Evolutionary conservation across 2,888 invertebrate genomes (phyloP).

Genomic region (Papilio protenor): DNA sequence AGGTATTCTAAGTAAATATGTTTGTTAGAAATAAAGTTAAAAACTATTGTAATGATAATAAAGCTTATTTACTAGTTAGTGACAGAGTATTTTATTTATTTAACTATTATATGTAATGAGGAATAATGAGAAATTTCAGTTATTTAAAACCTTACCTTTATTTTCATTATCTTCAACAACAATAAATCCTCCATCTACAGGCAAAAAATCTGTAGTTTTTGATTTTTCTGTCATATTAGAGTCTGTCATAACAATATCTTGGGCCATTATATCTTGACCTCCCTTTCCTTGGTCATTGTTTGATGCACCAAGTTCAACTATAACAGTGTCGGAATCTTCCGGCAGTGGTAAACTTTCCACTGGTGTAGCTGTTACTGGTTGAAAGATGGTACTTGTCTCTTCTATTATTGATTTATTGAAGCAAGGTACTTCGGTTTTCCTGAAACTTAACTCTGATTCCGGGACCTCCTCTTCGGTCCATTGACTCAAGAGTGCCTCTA

Average conservation of each 20-base stretch:
- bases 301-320: constrained; percentile 64
- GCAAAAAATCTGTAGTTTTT: constrained; percentile 65
- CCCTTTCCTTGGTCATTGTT: constrained; percentile 37
- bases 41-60: no score
- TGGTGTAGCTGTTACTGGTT: constrained; percentile 69
- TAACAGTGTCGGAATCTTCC: constrained; percentile 61
- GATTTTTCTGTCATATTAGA: constrained; percentile 57
- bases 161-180: constrained; percentile 63
- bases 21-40: no score
- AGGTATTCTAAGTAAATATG: no score
- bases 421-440: constrained; percentile 64
- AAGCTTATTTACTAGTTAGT: no score
- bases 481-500: constrained; percentile 76
- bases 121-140: no score
- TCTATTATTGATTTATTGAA: constrained; percentile 75
- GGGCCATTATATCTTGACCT: constrained; percentile 21
- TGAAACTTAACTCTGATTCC: constrained; percentile 59
- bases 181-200: constrained; percentile 77
- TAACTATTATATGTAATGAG: no score
- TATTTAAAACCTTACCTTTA: constrained; percentile 44
- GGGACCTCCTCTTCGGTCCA: constrained; percentile 80
- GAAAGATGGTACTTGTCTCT: constrained; percentile 71
- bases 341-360: constrained; percentile 57
- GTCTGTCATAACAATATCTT: constrained; percentile 69
- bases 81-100: no score